Conservation (phyloP, 2,797 vertebrate genomes). For the Gambelia wislizenii region DNA sequence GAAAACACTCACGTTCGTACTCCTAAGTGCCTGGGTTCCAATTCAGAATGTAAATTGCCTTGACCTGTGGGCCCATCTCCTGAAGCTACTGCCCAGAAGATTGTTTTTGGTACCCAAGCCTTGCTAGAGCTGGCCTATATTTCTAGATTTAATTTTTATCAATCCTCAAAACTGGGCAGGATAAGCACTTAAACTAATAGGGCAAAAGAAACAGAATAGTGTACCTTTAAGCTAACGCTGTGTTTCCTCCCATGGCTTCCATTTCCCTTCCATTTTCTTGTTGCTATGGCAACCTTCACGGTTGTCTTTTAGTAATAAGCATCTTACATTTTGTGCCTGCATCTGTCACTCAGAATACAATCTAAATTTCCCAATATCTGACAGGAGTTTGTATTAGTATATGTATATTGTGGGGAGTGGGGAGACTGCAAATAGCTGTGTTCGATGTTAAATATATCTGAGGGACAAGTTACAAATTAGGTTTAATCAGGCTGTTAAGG, state of each 20-base stretch:
- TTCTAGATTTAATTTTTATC: neutral
- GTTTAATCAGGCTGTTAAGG: neutral
- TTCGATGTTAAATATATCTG: neutral
- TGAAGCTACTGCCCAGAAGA: neutral
- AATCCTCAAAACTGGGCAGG: neutral
- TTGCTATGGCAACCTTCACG: conserved; percentile 64
- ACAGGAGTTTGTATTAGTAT: neutral
- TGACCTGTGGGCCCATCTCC: neutral
- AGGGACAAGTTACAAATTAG: neutral
- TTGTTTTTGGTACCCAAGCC: neutral
- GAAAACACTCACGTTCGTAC: neutral
- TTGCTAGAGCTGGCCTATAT: neutral
- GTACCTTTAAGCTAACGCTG: conserved; percentile 8
- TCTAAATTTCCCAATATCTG: conserved; percentile 5
- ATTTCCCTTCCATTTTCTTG: conserved; percentile 30
- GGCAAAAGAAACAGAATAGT: conserved; percentile 31
- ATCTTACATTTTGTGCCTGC: neutral
- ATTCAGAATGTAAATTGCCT: neutral
- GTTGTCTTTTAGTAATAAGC: neutral
- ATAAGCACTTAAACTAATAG: fast-evolving
- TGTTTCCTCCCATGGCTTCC: neutral
- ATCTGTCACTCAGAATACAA: conserved; percentile 19
- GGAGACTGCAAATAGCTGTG: neutral
- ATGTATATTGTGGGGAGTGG: neutral
- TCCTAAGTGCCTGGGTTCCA: neutral